These are phyloP conservation scores for Myioborus melanocephalus DNA, from an alignment of 2,797 vertebrate species.

Conservation along the genomic window DNA sequence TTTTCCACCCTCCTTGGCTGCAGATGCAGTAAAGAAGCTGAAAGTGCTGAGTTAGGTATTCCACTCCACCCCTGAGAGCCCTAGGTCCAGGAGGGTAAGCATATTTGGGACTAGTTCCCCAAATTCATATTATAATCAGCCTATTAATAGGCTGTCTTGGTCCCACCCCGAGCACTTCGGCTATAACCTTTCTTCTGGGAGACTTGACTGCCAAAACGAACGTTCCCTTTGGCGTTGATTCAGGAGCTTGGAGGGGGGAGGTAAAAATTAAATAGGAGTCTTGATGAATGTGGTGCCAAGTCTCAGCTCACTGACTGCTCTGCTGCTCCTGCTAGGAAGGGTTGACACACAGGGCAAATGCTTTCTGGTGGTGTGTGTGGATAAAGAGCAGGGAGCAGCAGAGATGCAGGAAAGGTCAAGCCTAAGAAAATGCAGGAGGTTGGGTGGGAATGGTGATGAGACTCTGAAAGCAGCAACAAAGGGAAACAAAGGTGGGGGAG, in stretches of 20 bases:
- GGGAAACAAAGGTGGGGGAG: not conserved
- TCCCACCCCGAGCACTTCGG: constrained; percentile 36
- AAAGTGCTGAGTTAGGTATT: constrained; percentile 40
- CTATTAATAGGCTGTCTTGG: constrained; percentile 42
- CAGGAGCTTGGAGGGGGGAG: not conserved
- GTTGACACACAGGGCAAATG: not conserved
- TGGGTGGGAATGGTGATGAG: not conserved
- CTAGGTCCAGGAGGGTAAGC: constrained; percentile 33
- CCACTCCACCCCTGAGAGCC: not conserved
- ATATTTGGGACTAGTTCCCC: constrained; percentile 35
- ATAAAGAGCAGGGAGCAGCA: not conserved
- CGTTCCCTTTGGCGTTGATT: not conserved
- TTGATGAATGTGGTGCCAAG: not conserved
- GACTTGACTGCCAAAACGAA: not conserved
- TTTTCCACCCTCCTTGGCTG: constrained; percentile 42
- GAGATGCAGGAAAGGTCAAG: not conserved
- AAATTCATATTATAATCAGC: constrained; percentile 49
- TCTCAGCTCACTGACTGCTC: not conserved
- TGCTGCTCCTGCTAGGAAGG: not conserved
- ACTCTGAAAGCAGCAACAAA: not conserved
- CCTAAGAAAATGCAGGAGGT: not conserved
- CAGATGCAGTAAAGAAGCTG: not conserved
- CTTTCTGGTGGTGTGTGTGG: not conserved
- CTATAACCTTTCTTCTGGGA: constrained; percentile 44
- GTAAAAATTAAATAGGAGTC: constrained; percentile 2